Percentiles rank a stretch among this genome's conserved stretches.
Conservation (phyloP, 2,888 invertebrate species). For the Macaria notata region DNA sequence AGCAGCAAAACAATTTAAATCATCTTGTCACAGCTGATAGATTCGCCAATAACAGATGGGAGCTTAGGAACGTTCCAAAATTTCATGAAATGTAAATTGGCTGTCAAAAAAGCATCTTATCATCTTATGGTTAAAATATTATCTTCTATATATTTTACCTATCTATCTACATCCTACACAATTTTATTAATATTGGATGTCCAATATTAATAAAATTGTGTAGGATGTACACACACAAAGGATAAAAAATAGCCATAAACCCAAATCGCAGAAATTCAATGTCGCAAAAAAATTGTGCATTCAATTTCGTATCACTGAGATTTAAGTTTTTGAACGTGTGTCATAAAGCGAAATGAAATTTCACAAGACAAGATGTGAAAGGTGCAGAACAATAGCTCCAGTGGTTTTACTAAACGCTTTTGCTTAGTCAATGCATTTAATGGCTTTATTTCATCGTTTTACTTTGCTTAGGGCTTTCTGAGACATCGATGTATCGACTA, state of each 20-base stretch:
- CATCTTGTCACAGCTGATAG: slow-evolving; percentile 51
- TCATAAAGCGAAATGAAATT: slow-evolving; percentile 10
- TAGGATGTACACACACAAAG: no score
- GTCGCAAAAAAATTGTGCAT: no score
- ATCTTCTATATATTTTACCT: no score
- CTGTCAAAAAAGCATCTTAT: no score
- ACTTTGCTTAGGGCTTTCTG: slow-evolving; percentile 40
- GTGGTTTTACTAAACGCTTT: slow-evolving; percentile 53
- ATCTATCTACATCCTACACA: no score
- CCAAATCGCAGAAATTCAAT: no score
- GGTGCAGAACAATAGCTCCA: slow-evolving; percentile 50
- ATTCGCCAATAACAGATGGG: slow-evolving; percentile 36
- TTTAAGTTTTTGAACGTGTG: slow-evolving; percentile 24
- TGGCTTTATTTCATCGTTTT: slow-evolving; percentile 39
- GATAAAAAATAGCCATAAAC: no score
- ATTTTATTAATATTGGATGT: no score
- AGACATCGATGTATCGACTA: slow-evolving; percentile 31
- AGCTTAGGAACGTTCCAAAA: slow-evolving; percentile 30
- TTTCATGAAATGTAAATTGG: neutral
- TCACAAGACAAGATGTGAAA: slow-evolving; percentile 48
- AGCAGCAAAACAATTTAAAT: slow-evolving; percentile 20
- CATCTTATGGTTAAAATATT: no score
- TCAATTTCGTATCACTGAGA: no score
- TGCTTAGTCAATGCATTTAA: slow-evolving; percentile 51
- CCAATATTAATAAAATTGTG: no score